phyloP scores from a whole-genome alignment of 2,888 invertebrate species.

The Hypena proboscidalis region DNA sequence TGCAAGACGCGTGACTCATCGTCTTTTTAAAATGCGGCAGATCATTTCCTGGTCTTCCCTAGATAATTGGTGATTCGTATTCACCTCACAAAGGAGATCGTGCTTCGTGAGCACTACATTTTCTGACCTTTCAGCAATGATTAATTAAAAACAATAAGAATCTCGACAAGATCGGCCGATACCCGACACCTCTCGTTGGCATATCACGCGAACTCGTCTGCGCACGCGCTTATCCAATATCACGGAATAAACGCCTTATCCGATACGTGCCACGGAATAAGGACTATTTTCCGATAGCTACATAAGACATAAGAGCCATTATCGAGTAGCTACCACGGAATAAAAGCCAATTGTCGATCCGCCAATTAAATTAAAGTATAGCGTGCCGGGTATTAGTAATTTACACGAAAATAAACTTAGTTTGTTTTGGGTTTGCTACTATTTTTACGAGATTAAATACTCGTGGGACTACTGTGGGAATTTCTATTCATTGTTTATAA shows the following conservation, averaged over 20 bases:
- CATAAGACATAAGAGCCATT: too few species aligned
- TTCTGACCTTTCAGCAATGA: slow-evolving; percentile 36
- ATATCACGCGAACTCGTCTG: slow-evolving; percentile 58
- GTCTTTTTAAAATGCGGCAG: too few species aligned
- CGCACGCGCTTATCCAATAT: slow-evolving; percentile 36
- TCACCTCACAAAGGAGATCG: slow-evolving; percentile 4
- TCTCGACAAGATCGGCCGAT: slow-evolving; percentile 55
- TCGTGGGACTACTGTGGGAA: not conserved
- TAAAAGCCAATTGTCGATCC: slow-evolving; percentile 39
- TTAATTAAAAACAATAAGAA: slow-evolving; percentile 64
- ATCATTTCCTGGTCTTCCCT: not conserved
- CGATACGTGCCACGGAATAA: too few species aligned
- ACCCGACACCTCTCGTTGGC: slow-evolving; percentile 38
- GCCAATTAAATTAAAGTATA: slow-evolving; percentile 43
- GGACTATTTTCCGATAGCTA: slow-evolving; percentile 1
- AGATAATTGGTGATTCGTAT: not conserved
- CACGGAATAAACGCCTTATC: slow-evolving; percentile 50
- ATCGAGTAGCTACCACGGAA: too few species aligned
- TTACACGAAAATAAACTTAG: slow-evolving; percentile 9
- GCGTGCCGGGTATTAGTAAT: slow-evolving; percentile 29
- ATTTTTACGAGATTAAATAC: not conserved
- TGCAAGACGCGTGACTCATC: too few species aligned
- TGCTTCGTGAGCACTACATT: slow-evolving; percentile 4
- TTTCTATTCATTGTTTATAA: too few species aligned
- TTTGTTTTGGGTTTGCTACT: not conserved